phyloP scores from a whole-genome alignment of 2,113 vertebrate species.

The Carassius auratus region DNA sequence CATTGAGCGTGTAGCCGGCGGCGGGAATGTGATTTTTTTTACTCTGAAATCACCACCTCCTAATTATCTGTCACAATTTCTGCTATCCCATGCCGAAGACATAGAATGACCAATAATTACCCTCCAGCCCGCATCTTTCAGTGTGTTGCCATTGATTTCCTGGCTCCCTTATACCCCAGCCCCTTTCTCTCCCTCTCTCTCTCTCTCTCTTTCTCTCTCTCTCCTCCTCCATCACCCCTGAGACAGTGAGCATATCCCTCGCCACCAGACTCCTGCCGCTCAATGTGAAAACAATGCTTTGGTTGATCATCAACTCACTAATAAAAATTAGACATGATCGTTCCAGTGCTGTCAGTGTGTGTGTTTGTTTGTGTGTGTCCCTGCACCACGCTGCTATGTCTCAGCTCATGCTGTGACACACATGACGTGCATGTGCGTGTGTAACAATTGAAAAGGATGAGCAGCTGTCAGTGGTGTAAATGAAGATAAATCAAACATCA shows the following conservation, averaged over 20 bases:
- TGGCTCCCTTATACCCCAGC: slow-evolving; percentile 37
- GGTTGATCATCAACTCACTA: slow-evolving; percentile 36
- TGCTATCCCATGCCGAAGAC: slow-evolving; percentile 77
- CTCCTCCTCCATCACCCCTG: slow-evolving; percentile 16
- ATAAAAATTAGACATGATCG: slow-evolving; percentile 40
- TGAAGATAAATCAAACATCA: slow-evolving; percentile 58
- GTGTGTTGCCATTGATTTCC: slow-evolving; percentile 72
- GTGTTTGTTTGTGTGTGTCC: slow-evolving; percentile 21
- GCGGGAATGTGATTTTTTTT: slow-evolving; percentile 68
- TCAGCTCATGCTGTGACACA: slow-evolving; percentile 49
- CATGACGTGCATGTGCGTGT: slow-evolving; percentile 38
- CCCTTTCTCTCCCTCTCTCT: slow-evolving; percentile 35
- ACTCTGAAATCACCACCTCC: slow-evolving; percentile 78
- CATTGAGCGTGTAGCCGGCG: slow-evolving; percentile 74
- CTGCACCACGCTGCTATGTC: slow-evolving; percentile 5
- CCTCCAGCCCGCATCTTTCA: slow-evolving; percentile 79
- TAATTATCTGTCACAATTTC: slow-evolving; percentile 83
- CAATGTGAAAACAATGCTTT: slow-evolving; percentile 30
- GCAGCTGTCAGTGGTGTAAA: slow-evolving; percentile 58
- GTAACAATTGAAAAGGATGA: slow-evolving; percentile 53
- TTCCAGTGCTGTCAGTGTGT: slow-evolving; percentile 1
- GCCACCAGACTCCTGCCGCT: slow-evolving; percentile 24
- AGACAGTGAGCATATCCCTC: neutral
- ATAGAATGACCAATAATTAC: slow-evolving; percentile 81
- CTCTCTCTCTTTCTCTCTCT: neutral